phyloP scores from a whole-genome alignment of 2,888 invertebrate species.

The Fabriciana adippe region DNA sequence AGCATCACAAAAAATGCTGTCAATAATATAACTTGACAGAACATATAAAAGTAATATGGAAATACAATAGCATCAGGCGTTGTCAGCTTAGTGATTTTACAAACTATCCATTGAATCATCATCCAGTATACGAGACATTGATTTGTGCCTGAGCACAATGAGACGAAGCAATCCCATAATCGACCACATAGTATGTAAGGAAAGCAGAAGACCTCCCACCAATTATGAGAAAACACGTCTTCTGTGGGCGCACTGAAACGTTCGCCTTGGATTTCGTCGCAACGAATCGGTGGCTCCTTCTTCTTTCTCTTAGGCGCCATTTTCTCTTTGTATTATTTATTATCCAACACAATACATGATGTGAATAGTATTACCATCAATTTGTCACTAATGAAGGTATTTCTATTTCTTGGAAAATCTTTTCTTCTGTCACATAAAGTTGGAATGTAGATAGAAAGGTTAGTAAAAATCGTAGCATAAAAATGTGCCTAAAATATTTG shows the following conservation, averaged over 20 bases:
- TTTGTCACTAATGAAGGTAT: too few species aligned
- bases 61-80: constrained; percentile 67
- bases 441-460: too few species aligned
- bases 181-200: constrained; percentile 64
- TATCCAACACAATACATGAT: not conserved
- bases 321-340: constrained; percentile 10
- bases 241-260: constrained; percentile 57
- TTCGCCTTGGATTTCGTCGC: constrained; percentile 55
- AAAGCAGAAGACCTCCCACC: constrained; percentile 72
- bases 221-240: constrained; percentile 59
- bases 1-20: constrained; percentile 53
- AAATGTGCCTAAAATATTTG: too few species aligned
- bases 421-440: too few species aligned
- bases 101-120: constrained; percentile 67
- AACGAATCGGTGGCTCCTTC: constrained; percentile 45
- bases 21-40: constrained; percentile 64
- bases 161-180: constrained; percentile 60
- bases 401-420: too few species aligned
- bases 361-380: too few species aligned
- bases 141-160: constrained; percentile 64
- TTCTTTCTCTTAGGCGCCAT: constrained; percentile 55
- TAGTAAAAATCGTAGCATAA: too few species aligned
- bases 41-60: constrained; percentile 71
- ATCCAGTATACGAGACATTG: constrained; percentile 69
- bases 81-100: constrained; percentile 62